Evolutionary conservation across 2,113 vertebrate genomes (phyloP).

Genomic region (Paedocypris sp.): DNA sequence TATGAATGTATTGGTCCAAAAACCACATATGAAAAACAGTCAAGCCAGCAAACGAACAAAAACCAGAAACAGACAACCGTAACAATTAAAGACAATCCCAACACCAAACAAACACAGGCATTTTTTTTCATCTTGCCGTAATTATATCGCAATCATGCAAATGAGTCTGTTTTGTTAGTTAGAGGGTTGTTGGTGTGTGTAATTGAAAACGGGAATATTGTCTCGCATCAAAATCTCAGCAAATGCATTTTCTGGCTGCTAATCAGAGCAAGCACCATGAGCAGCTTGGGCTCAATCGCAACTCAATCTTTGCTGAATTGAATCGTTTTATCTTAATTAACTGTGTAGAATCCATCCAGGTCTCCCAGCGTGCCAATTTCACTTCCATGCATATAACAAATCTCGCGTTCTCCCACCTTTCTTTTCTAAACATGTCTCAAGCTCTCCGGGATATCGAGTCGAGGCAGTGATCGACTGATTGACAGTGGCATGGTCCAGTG

Average conservation of each 20-base stretch:
- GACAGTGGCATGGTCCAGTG: slow-evolving; percentile 36
- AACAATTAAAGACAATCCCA: slow-evolving; percentile 43
- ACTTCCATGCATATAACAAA: slow-evolving; percentile 21
- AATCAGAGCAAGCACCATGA: slow-evolving; percentile 51
- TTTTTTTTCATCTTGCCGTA: slow-evolving; percentile 52
- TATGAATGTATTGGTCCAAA: background rate
- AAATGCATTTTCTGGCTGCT: slow-evolving; percentile 52
- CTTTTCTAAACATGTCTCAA: slow-evolving; percentile 50
- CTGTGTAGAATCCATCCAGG: slow-evolving; percentile 56
- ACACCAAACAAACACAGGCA: slow-evolving; percentile 48
- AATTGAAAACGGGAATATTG: slow-evolving; percentile 69
- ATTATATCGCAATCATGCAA: slow-evolving; percentile 71
- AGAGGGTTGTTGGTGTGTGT: slow-evolving; percentile 65
- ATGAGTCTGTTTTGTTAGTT: slow-evolving; percentile 65
- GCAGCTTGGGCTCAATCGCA: slow-evolving; percentile 40
- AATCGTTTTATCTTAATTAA: slow-evolving; percentile 68
- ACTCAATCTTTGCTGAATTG: slow-evolving; percentile 55
- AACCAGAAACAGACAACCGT: slow-evolving; percentile 22
- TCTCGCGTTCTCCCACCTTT: background rate
- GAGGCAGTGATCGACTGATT: slow-evolving; percentile 43
- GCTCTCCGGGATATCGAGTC: slow-evolving; percentile 34
- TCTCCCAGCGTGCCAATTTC: slow-evolving; percentile 46
- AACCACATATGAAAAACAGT: background rate
- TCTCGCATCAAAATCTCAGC: slow-evolving; percentile 60
- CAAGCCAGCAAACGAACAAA: slow-evolving; percentile 6